Base-by-base conservation (phyloP, 2,888 invertebrate genomes). In the Volucella zonaria region DNA sequence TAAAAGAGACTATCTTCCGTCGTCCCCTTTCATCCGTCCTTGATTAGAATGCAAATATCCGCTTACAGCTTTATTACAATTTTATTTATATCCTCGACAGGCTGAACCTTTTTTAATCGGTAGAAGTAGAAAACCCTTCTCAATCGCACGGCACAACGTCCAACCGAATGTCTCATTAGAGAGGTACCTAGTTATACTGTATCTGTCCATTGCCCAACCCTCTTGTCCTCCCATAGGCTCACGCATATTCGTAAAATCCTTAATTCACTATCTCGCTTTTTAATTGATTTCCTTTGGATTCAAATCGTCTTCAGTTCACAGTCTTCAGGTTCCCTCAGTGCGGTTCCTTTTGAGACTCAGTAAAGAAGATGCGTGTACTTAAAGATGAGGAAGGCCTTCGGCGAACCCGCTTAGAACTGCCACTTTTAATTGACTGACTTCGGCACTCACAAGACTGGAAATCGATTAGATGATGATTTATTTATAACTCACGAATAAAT, bases 211-310 rank as follows among this genome's bases (percentile, higher is more conserved):
- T 3, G 23, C 4, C 23, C 3, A 23, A 23, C 23, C 56, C 51
- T 43, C 61, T 70, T 51, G 14, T 54, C 31, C 51, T 38, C 15
- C 31, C 23, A 31, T 31, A 31, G 42, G 23, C 52, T 52, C 45
- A 82, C 73, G 74, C 73, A 82, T 74, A 74, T 31, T 31, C 31
- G 31, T 31, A 82, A 82, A 74, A 66, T 38, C 54, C 67, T 82
- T 68, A 82, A 74, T 77, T 82, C 64, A 68, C 78, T 59, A 74
- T 78, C 82, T 74, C 52, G 74, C n/a, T 64, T 74, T 78, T 82
- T 82, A 78, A 82, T 82, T 82, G 82, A 82, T 82, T 82, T 68
- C 58, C 68, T 56, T 70, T 78, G 78, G 74, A 78, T 68, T 67
- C 31, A 62, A 74, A 68, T 61, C 31, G 31, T 31, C 31, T 31